These are phyloP conservation scores for Catocala sponsa DNA, from an alignment of 2,888 invertebrate genomes.

Conservation along the genomic window DNA sequence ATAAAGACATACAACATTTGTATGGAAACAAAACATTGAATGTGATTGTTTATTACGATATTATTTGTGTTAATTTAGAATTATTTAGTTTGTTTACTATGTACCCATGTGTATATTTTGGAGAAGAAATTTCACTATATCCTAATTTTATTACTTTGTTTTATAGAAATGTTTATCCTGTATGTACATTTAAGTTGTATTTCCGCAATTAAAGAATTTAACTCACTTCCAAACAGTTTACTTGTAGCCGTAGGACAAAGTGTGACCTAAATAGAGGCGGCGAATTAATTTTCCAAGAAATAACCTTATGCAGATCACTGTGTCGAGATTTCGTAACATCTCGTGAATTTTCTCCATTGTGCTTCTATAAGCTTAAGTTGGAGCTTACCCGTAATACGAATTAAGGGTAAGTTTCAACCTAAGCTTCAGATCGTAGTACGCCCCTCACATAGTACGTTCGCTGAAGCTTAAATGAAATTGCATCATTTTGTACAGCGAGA, in stretches of 20 bases:
- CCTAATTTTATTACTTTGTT: not conserved
- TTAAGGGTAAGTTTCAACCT: no score
- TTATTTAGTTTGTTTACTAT: not conserved
- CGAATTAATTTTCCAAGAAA: no score
- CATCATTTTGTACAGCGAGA: no score
- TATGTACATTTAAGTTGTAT: not conserved
- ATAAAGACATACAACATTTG: not conserved
- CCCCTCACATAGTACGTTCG: no score
- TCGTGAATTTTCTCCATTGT: no score
- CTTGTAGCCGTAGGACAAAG: not conserved
- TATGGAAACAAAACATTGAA: slow-evolving; percentile 2
- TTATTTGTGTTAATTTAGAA: not conserved
- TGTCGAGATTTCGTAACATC: no score
- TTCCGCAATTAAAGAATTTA: not conserved
- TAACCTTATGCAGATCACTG: no score
- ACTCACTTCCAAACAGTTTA: not conserved
- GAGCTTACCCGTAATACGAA: no score
- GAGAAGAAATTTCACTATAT: not conserved
- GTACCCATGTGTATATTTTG: slow-evolving; percentile 8
- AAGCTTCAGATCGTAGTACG: no score
- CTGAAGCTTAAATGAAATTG: no score
- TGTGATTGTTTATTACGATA: not conserved
- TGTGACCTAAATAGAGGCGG: no score
- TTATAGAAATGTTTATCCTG: not conserved
- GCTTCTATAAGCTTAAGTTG: no score